A percentile compares a stretch with the other conserved stretches of the same genome.
Evolutionary conservation across 2,888 invertebrate genomes (phyloP).

Genomic region (Philereme vetulata): DNA sequence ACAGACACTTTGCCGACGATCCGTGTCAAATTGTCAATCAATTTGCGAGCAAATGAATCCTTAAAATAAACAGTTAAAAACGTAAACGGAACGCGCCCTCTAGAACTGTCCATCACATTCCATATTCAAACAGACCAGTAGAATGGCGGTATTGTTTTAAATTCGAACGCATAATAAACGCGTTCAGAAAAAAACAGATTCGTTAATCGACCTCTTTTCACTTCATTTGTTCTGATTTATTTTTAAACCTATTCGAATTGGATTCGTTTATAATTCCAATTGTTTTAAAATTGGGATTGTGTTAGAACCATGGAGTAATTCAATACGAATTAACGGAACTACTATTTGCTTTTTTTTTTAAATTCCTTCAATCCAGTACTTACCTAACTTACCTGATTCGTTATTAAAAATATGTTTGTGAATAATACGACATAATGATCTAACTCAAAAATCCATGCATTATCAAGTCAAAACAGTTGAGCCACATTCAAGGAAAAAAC

Average conservation of each 20-base stretch:
- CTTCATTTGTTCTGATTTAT: conserved; percentile 73
- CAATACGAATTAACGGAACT: conserved; percentile 80
- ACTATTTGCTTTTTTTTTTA: conserved; percentile 51
- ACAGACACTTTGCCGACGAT: conserved; percentile 56
- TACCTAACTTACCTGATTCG: conserved; percentile 10
- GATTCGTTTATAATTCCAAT: conserved; percentile 64
- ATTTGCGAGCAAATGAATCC: conserved; percentile 56
- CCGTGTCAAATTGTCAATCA: conserved; percentile 58
- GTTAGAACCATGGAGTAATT: conserved; percentile 69
- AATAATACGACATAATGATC: not conserved
- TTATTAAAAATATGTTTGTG: not conserved
- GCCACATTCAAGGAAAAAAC: conserved; percentile 10
- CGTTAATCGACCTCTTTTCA: conserved; percentile 78
- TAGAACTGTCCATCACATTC: conserved; percentile 73
- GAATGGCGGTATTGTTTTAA: conserved; percentile 80
- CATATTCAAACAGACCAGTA: conserved; percentile 74
- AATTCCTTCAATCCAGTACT: conserved; percentile 6
- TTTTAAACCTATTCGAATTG: conserved; percentile 55
- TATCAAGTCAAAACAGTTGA: conserved; percentile 8
- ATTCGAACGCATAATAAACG: conserved; percentile 72
- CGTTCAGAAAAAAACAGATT: conserved; percentile 55
- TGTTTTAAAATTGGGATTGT: conserved; percentile 62
- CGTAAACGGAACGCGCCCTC: conserved; percentile 50
- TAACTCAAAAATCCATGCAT: conserved; percentile 9
- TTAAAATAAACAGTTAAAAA: conserved; percentile 73